Conservation (phyloP, 1,140 invertebrate species). For the Sycophila sp. region DNA sequence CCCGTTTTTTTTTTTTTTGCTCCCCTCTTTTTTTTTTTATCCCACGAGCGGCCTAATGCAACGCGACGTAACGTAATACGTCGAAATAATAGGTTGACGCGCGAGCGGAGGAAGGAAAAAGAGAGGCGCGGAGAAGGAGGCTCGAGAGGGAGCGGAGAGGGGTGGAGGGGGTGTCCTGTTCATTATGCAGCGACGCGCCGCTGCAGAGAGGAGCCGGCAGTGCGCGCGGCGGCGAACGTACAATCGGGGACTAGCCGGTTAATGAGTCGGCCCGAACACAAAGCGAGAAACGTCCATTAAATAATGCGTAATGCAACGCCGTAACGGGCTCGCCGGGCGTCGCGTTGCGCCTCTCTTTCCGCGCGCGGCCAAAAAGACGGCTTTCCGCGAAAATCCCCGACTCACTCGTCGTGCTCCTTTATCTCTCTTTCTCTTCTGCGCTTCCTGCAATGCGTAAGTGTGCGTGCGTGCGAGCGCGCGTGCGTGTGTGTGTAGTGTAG, state of each 20-base stretch:
- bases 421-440: background rate
- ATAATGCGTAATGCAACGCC: slow-evolving; percentile 60
- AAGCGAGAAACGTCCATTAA: slow-evolving; percentile 63
- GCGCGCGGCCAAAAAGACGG: slow-evolving; percentile 1
- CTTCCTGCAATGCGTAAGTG: background rate
- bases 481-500: no score
- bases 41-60: slow-evolving; percentile 48
- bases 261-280: slow-evolving; percentile 61
- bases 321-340: slow-evolving; percentile 32
- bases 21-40: slow-evolving; percentile 2
- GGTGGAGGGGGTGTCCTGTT: slow-evolving; percentile 54
- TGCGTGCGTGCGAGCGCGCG: no score
- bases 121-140: slow-evolving; percentile 16
- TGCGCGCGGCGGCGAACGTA: slow-evolving; percentile 48
- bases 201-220: slow-evolving; percentile 1
- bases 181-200: slow-evolving; percentile 61
- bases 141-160: slow-evolving; percentile 23
- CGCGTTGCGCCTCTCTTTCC: background rate
- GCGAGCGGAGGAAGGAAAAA: background rate
- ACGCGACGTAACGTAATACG: slow-evolving; percentile 59
- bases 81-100: slow-evolving; percentile 59
- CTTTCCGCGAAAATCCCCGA: slow-evolving; percentile 20
- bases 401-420: background rate
- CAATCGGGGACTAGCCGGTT: slow-evolving; percentile 56
- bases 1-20: slow-evolving; percentile 21